These are phyloP conservation scores for Crioceris asparagi DNA, from an alignment of 2,888 invertebrate genomes.

Conservation along the genomic window DNA sequence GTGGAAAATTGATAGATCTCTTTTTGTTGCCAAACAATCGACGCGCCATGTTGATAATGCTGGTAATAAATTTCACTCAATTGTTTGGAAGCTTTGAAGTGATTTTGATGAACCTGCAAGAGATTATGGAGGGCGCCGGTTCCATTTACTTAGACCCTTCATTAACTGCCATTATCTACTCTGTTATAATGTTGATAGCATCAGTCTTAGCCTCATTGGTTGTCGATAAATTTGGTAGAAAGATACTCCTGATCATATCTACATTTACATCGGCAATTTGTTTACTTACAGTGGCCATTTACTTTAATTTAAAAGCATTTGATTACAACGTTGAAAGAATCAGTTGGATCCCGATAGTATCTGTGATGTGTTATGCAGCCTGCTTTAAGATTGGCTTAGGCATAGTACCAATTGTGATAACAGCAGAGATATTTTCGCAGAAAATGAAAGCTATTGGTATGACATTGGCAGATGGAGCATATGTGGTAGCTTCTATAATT, in stretches of 20 bases:
- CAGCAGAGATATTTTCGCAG: slow-evolving; percentile 34
- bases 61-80: slow-evolving; percentile 31
- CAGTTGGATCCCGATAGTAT: slow-evolving; percentile 27
- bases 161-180: slow-evolving; percentile 31
- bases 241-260: slow-evolving; percentile 28
- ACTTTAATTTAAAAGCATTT: slow-evolving; percentile 29
- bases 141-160: slow-evolving; percentile 28
- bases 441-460: slow-evolving; percentile 35
- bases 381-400: slow-evolving; percentile 34
- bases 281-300: slow-evolving; percentile 28
- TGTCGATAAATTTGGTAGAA: slow-evolving; percentile 32
- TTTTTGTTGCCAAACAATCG: slow-evolving; percentile 31
- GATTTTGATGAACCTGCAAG: slow-evolving; percentile 35
- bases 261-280: slow-evolving; percentile 30
- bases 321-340: slow-evolving; percentile 22
- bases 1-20: slow-evolving; percentile 30
- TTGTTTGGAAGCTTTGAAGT: slow-evolving; percentile 34
- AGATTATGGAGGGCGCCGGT: slow-evolving; percentile 30
- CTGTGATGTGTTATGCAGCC: slow-evolving; percentile 31
- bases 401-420: slow-evolving; percentile 33
- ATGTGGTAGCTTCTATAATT: slow-evolving; percentile 28
- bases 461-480: slow-evolving; percentile 32
- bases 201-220: slow-evolving; percentile 27
- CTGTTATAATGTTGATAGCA: slow-evolving; percentile 30
- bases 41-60: slow-evolving; percentile 33